Evolutionary conservation across 2,113 vertebrate species (phyloP), one percentile per base, ranked within the genome.

Genomic region (Martes martes): DNA sequence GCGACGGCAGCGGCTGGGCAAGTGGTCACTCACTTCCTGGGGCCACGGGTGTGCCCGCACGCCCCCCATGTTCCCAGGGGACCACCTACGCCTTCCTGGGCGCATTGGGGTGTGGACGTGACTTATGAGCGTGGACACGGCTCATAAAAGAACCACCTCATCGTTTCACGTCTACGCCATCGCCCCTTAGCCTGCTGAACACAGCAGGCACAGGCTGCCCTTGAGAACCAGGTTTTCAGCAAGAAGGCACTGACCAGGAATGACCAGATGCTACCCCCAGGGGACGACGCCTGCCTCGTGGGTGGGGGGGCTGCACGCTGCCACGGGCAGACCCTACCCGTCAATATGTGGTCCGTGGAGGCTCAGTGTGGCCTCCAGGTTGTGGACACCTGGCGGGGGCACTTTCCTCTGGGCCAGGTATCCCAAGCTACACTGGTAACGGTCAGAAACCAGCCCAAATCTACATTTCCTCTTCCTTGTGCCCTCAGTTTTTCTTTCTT

Each of bases 381-480:
- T 45, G 14, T 69, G 45, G 63, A 14, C 8, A 1, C 45, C 61
- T 23, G 81, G 24, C 0, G 8, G 79, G 7, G 8, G 52, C 52
- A 36, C 52, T 14, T 18, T 19, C 47, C 65, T 26, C 23, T 1
- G 5, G 33, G 7, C 57, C 55, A 28, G 9, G 10, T 1, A 36
- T 42, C 15, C n/a, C 16, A 4, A 42, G 26, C 47, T 26, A 7
- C 2, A 19, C 1, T 0, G 7, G 3, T 14, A 15, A 28, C 2
- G 2, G 31, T 67, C 4, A 45, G 16, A 36, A 8, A 33, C 16
- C 84, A 23, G n/a, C 67, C 69, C 18, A 7, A 6, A 23, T 11
- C 52, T 8, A 1, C 10, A 13, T n/a, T 59, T 10, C 23, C 23
- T 14, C n/a, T 42, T 21, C 13, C 33, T 6, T 3, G 11, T 15